Percentiles rank a stretch among this genome's conserved stretches.
Evolutionary conservation across 2,888 invertebrate species (phyloP).

Genomic region (Drosophila eohydei): DNA sequence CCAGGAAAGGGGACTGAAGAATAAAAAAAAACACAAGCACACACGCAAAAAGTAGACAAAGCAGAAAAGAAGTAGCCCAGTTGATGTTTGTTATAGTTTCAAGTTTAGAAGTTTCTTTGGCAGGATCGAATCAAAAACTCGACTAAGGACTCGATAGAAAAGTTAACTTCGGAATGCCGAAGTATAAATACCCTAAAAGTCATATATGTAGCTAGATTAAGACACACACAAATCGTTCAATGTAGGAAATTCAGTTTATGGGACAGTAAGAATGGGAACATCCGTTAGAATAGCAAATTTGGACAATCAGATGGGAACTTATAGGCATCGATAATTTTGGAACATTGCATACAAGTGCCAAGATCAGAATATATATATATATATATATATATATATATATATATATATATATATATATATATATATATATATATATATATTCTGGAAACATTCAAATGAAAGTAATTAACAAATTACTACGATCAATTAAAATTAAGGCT

Average conservation of each 20-base stretch:
- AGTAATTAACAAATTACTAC: neutral
- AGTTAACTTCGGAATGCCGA: constrained; percentile 5
- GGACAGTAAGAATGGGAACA: neutral
- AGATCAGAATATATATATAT: constrained; percentile 6
- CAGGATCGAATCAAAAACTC: neutral
- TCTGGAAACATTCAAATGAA: neutral
- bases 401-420: constrained; percentile 13
- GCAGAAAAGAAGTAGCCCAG: constrained; percentile 13
- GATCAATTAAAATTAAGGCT: constrained; percentile 7
- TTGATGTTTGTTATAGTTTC: constrained; percentile 1
- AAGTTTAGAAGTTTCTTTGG: neutral
- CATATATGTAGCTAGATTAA: neutral
- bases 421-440: constrained; percentile 12
- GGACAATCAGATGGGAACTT: neutral
- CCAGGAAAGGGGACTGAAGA: constrained; percentile 3
- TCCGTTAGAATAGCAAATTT: neutral
- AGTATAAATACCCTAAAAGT: neutral
- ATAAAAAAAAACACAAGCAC: constrained; percentile 2
- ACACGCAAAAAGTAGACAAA: constrained; percentile 14
- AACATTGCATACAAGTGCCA: neutral
- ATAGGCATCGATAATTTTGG: neutral
- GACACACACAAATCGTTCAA: neutral
- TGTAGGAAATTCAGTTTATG: neutral
- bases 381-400: constrained; percentile 10
- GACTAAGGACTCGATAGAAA: no score